Percentiles rank a stretch among this genome's conserved stretches.
Evolutionary conservation across 64 coral and sea anemone species (phyloP).

Genomic region (Montipora foliosa): DNA sequence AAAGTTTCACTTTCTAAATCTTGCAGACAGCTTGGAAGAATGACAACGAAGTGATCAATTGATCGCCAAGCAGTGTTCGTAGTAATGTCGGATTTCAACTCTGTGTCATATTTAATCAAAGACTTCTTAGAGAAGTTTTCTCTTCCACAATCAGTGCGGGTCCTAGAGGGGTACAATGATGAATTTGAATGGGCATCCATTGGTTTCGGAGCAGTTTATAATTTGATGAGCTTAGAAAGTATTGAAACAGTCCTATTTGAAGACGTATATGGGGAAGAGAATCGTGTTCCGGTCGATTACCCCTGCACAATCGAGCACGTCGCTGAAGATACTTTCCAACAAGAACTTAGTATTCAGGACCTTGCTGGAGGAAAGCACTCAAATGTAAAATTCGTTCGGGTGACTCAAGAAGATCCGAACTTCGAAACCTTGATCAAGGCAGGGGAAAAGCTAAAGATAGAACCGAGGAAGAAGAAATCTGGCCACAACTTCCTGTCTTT

Average conservation of each 20-base stretch:
- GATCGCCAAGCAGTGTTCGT: background rate
- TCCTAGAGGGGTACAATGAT: slow-evolving; percentile 13
- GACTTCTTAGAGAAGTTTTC: slow-evolving; percentile 15
- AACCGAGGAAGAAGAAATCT: slow-evolving; percentile 11
- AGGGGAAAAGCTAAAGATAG: slow-evolving; percentile 50
- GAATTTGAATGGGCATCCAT: background rate
- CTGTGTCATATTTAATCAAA: background rate
- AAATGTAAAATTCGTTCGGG: slow-evolving; percentile 35
- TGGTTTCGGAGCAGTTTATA: background rate
- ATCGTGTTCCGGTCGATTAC: slow-evolving; percentile 20
- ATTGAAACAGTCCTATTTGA: slow-evolving; percentile 28
- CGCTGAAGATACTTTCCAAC: slow-evolving; percentile 28
- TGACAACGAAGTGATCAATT: background rate
- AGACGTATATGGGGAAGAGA: background rate
- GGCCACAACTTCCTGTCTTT: slow-evolving; percentile 40
- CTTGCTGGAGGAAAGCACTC: slow-evolving; percentile 1
- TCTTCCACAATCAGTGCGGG: slow-evolving; percentile 28
- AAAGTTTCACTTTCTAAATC: no score
- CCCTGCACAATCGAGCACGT: slow-evolving; percentile 22
- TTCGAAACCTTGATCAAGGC: slow-evolving; percentile 24
- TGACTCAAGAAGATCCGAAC: slow-evolving; percentile 33
- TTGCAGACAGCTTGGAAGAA: no score
- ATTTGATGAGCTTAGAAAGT: slow-evolving; percentile 11
- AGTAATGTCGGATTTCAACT: background rate
- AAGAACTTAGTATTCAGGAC: slow-evolving; percentile 7